phyloP scores from a whole-genome alignment of 2,113 vertebrate species.

The Embiotoca jacksoni region DNA sequence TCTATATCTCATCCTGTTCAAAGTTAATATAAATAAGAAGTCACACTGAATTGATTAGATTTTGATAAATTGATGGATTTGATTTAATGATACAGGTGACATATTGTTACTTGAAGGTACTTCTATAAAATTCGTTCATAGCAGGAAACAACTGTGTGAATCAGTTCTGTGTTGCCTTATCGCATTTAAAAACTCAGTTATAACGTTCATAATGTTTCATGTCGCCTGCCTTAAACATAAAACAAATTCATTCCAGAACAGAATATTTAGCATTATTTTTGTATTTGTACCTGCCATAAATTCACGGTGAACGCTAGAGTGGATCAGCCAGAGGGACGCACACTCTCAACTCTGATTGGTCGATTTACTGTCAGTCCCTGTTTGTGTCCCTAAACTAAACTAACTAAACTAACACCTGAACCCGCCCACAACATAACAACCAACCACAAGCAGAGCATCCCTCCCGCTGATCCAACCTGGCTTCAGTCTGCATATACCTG shows the following conservation, averaged over 20 bases:
- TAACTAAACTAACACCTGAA: too few species aligned
- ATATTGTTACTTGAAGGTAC: conserved; percentile 32
- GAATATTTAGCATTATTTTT: conserved; percentile 19
- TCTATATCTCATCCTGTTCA: conserved; percentile 23
- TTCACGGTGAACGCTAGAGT: neutral
- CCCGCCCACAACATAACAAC: too few species aligned
- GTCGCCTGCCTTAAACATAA: conserved; percentile 3
- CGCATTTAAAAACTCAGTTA: conserved; percentile 3
- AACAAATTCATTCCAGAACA: conserved; percentile 20
- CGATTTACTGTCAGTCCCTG: too few species aligned
- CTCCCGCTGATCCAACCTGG: too few species aligned
- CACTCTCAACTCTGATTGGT: too few species aligned
- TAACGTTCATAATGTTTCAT: conserved; percentile 17
- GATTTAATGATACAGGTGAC: conserved; percentile 7
- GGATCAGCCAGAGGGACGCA: too few species aligned
- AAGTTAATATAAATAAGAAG: conserved; percentile 38
- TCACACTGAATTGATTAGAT: conserved; percentile 23
- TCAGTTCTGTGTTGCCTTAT: conserved; percentile 56
- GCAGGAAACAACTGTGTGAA: conserved; percentile 29
- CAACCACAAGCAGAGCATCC: too few species aligned
- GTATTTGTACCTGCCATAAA: neutral
- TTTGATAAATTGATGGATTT: conserved; percentile 32
- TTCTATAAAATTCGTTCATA: conserved; percentile 33
- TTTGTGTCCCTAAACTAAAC: too few species aligned
- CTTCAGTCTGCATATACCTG: too few species aligned